Evolutionary conservation across 92 coral and sea anemone genomes (phyloP).

Genomic region (Paragorgia papillata): DNA sequence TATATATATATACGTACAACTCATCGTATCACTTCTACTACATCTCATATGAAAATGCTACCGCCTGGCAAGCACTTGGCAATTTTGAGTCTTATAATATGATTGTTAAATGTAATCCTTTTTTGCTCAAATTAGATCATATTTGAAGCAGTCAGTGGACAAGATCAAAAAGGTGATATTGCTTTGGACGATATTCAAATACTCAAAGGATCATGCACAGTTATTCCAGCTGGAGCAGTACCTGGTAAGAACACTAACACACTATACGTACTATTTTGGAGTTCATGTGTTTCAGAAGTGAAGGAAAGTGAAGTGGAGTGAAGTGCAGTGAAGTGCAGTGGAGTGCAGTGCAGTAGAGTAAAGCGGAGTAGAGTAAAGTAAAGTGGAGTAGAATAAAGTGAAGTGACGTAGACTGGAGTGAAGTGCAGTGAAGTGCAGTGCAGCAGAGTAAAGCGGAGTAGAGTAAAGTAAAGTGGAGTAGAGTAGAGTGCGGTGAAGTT

Average conservation of each 20-base stretch:
- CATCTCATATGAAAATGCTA: no score
- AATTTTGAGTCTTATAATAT: no score
- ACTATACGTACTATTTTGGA: background rate
- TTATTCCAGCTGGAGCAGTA: background rate
- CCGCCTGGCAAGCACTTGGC: no score
- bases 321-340: background rate
- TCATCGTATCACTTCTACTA: no score
- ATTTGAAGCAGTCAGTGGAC: constrained; percentile 38
- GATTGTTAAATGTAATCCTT: no score
- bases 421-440: constrained; percentile 36
- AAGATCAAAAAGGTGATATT: constrained; percentile 36
- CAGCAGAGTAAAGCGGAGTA: constrained; percentile 20
- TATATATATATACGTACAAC: no score
- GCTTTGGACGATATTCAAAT: constrained; percentile 28
- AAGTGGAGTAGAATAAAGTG: background rate
- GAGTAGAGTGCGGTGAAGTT: background rate
- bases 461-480: constrained; percentile 6
- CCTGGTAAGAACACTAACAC: constrained; percentile 27
- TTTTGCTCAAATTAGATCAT: no score
- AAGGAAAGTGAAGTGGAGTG: background rate
- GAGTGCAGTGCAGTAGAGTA: background rate
- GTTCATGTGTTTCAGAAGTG: constrained; percentile 1
- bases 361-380: background rate
- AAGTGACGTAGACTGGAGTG: constrained; percentile 12
- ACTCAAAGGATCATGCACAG: background rate